Evolutionary conservation across 1,140 invertebrate species (phyloP).

Genomic region (Helicorthomorpha holstii): DNA sequence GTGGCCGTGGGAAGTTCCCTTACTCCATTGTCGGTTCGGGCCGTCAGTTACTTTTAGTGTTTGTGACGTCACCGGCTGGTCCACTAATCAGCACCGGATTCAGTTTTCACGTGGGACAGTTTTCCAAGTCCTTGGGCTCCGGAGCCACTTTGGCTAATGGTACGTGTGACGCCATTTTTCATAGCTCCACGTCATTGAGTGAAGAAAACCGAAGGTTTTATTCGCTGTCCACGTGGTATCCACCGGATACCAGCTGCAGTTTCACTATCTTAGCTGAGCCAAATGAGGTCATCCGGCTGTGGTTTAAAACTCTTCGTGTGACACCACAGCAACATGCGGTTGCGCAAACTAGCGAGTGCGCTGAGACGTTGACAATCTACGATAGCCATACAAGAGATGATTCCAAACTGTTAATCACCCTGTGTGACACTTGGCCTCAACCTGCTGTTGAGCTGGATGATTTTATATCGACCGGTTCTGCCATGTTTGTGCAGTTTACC

Average conservation of each 20-base stretch:
- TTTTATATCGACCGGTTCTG: conserved; percentile 66
- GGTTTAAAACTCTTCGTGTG: conserved; percentile 56
- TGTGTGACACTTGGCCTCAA: conserved; percentile 78
- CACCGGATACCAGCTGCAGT: conserved; percentile 72
- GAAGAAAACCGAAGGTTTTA: conserved; percentile 1
- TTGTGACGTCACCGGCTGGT: conserved; percentile 69
- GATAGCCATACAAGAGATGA: conserved; percentile 69
- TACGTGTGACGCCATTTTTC: conserved; percentile 6
- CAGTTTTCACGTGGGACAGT: conserved; percentile 39
- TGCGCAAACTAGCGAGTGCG: conserved; percentile 66
- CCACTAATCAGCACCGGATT: conserved; percentile 77
- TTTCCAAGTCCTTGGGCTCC: neutral
- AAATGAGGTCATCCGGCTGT: conserved; percentile 66
- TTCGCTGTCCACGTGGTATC: conserved; percentile 81
- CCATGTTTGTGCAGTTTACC: conserved; percentile 46
- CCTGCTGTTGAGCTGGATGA: conserved; percentile 53
- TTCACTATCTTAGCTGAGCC: conserved; percentile 66
- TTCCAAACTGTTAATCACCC: conserved; percentile 71
- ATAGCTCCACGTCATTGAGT: neutral
- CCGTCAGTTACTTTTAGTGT: conserved; percentile 74
- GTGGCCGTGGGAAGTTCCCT: conserved; percentile 82
- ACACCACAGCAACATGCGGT: conserved; percentile 71
- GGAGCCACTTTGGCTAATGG: neutral
- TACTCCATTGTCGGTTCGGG: conserved; percentile 85
- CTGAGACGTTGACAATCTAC: conserved; percentile 70